These are phyloP conservation scores for Brachionus rubens DNA, from an alignment of 1,140 invertebrate species.

Conservation along the genomic window DNA sequence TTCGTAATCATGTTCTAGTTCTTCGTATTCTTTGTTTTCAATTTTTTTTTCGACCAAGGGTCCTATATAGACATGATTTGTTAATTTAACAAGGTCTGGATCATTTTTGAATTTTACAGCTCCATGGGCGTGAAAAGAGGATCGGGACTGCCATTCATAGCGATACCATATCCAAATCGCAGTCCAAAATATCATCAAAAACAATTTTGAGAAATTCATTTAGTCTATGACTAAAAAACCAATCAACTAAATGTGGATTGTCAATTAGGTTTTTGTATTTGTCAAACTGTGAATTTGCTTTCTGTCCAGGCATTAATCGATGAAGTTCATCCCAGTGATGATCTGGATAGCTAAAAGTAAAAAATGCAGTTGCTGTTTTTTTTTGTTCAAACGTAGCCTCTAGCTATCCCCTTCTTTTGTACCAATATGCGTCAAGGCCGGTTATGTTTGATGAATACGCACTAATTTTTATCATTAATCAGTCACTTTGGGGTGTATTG, in stretches of 20 bases:
- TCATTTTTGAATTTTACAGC: constrained; percentile 4
- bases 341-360: constrained; percentile 18
- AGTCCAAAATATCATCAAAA: constrained; percentile 12
- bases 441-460: not conserved
- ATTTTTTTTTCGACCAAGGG: not conserved
- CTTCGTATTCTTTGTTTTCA: not conserved
- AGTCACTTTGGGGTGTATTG: not conserved
- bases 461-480: constrained; percentile 11
- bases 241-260: constrained; percentile 3
- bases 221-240: not conserved
- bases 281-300: not conserved
- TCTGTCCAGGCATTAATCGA: not conserved
- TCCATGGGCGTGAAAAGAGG: not conserved
- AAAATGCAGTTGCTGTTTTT: not conserved
- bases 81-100: not conserved
- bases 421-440: not conserved
- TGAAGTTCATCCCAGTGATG: constrained; percentile 9
- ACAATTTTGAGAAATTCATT: constrained; percentile 3
- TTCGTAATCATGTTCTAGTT: not conserved
- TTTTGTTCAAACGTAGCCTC: constrained; percentile 1
- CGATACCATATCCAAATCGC: not conserved
- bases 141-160: not conserved
- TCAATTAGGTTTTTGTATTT: not conserved
- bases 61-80: not conserved
- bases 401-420: constrained; percentile 8